These are phyloP conservation scores for Orthonevra nobilis DNA, from an alignment of 2,888 invertebrate species.

Conservation along the genomic window DNA sequence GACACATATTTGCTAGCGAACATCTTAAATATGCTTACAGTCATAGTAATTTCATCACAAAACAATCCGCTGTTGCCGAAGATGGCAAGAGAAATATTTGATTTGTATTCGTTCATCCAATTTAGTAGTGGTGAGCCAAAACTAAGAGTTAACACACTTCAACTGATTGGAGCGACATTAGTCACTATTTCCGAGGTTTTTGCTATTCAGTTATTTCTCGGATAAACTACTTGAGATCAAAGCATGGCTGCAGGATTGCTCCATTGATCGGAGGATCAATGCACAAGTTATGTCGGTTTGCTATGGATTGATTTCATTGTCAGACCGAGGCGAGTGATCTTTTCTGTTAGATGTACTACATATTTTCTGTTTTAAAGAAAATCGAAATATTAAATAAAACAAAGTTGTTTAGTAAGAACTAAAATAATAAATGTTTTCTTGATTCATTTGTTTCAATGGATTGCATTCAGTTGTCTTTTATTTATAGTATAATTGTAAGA, in stretches of 20 bases:
- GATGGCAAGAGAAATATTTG: constrained; percentile 87
- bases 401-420: no score
- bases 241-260: constrained; percentile 84
- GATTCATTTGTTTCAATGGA: no score
- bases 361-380: constrained; percentile 9
- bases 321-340: no score
- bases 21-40: constrained; percentile 85
- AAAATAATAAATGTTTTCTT: no score
- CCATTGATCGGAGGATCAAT: no score
- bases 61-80: constrained; percentile 84
- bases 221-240: constrained; percentile 84
- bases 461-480: no score
- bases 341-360: no score
- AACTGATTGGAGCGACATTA: constrained; percentile 85
- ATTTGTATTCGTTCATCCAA: constrained; percentile 84
- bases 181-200: constrained; percentile 83
- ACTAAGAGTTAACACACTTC: constrained; percentile 85
- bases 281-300: constrained; percentile 82
- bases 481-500: no score
- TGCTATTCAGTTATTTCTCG: constrained; percentile 83
- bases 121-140: constrained; percentile 85
- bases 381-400: no score
- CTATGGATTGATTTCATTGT: constrained; percentile 69
- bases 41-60: constrained; percentile 85
- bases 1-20: constrained; percentile 86